phyloP scores from a whole-genome alignment of 2,113 vertebrate genomes.

The Microtus oregoni region DNA sequence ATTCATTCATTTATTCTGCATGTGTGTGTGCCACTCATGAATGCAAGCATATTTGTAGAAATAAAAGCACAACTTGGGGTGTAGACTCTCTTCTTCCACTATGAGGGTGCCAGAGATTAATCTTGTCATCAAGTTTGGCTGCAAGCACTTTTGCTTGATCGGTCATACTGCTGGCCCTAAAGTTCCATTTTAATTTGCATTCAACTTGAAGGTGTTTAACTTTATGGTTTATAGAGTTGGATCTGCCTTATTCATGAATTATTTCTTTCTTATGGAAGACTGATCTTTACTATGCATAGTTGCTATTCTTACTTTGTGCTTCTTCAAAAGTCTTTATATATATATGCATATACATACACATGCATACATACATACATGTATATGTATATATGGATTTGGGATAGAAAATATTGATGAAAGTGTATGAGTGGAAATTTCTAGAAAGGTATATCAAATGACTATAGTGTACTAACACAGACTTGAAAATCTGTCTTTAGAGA shows the following conservation, averaged over 20 bases:
- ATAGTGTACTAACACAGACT: not conserved
- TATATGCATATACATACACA: too few relatives aligned
- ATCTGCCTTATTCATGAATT: not conserved
- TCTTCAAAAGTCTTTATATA: not conserved
- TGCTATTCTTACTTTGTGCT: not conserved
- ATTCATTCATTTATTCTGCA: not conserved
- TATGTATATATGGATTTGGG: not conserved
- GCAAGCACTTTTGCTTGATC: not conserved
- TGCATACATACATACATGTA: too few relatives aligned
- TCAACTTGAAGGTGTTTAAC: not conserved
- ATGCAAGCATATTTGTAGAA: not conserved
- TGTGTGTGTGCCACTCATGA: not conserved
- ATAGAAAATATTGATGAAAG: not conserved
- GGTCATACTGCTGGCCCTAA: not conserved
- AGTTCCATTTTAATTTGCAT: not conserved
- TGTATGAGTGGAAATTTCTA: not conserved
- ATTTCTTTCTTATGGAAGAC: not conserved
- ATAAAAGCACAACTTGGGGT: not conserved
- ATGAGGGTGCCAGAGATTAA: not conserved
- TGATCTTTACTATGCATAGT: not conserved
- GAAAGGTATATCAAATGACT: not conserved
- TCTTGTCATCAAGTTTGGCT: not conserved
- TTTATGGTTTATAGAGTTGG: not conserved
- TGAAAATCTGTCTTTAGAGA: not conserved
- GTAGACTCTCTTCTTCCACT: too few relatives aligned